Conservation (phyloP, 2,113 vertebrate species). For the Excalfactoria chinensis region DNA sequence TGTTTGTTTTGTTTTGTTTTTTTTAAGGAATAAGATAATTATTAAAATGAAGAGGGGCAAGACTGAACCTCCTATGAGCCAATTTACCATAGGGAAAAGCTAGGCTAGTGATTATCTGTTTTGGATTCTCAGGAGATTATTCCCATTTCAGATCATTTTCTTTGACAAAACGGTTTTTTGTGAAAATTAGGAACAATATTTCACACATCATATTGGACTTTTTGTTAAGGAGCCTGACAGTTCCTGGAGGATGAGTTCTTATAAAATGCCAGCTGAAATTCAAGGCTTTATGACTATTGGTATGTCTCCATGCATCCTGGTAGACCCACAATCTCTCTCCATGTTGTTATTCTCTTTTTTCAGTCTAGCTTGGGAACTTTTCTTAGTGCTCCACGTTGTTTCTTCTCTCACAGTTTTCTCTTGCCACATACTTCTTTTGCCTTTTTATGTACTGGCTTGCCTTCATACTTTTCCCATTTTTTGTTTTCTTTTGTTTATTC, state of each 20-base stretch:
- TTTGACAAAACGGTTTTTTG: neutral
- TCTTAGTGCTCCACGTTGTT: neutral
- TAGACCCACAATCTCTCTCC: neutral
- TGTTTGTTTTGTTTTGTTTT: neutral
- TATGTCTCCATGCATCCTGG: neutral
- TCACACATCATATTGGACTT: neutral
- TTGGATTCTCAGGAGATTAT: conserved; percentile 4
- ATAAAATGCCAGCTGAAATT: neutral
- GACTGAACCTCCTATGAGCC: neutral
- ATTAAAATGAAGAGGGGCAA: conserved; percentile 5
- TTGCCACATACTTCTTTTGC: neutral
- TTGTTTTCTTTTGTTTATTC: neutral
- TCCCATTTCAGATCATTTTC: conserved; percentile 4
- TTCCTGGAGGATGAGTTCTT: neutral
- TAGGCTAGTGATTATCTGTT: neutral
- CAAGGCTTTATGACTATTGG: neutral
- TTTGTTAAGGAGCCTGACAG: neutral
- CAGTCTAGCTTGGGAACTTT: neutral
- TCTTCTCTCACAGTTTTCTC: neutral
- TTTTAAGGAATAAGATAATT: conserved; percentile 16
- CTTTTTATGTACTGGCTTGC: neutral
- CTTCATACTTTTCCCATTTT: neutral
- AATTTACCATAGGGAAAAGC: neutral
- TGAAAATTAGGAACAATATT: neutral
- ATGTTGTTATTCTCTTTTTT: neutral